A percentile compares a stretch with the other conserved stretches of the same genome.
Conservation (phyloP, 2,888 invertebrate species). For the Temnothorax rugatulus region DNA sequence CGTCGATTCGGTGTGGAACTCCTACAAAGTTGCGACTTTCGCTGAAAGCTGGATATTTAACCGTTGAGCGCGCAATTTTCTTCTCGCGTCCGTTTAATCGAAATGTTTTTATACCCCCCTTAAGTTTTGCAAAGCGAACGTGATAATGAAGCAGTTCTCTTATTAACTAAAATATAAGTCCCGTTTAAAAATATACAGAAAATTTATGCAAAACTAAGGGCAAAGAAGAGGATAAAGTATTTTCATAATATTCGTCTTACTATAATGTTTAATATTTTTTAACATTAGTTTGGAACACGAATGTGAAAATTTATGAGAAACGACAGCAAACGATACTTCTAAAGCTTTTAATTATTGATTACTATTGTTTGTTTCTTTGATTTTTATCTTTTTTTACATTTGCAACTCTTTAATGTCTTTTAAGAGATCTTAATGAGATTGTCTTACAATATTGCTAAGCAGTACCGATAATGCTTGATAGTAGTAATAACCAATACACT, state of each 20-base stretch:
- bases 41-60: slow-evolving; percentile 49
- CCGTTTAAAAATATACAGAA: neutral
- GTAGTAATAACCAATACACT: neutral
- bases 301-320: neutral
- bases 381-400: neutral
- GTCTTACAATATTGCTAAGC: neutral
- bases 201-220: neutral
- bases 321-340: neutral
- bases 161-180: slow-evolving; percentile 1
- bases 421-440: neutral
- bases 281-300: neutral
- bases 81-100: slow-evolving; percentile 13
- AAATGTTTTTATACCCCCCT: slow-evolving; percentile 28
- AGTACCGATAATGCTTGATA: neutral
- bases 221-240: neutral
- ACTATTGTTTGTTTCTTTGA: neutral
- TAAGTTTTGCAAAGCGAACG: slow-evolving; percentile 9
- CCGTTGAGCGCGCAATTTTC: slow-evolving; percentile 38
- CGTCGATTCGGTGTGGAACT: slow-evolving; percentile 45
- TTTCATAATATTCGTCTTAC: neutral
- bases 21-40: slow-evolving; percentile 47
- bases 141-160: neutral
- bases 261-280: neutral
- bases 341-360: neutral
- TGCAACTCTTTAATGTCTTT: neutral